Evolutionary conservation across 2,113 vertebrate genomes (phyloP), one percentile per base, ranked within the genome.

Genomic region (Hippolais icterina): DNA sequence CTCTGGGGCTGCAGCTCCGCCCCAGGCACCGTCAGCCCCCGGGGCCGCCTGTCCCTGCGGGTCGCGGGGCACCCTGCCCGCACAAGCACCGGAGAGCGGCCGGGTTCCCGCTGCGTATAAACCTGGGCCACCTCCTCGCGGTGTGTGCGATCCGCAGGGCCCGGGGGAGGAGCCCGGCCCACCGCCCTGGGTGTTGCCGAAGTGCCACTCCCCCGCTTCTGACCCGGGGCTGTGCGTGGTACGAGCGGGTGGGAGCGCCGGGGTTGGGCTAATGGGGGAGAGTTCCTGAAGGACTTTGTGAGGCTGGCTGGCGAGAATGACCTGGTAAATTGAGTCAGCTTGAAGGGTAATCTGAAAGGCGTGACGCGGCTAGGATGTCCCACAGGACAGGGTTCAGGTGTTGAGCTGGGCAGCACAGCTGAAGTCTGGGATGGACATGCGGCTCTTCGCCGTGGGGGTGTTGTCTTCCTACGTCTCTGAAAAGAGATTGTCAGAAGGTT

Each of bases 391-490:
- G n/a, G 72, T 22, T 31, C 64, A 66, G 42, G 25, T 35, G 49
- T 6, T 53, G 42, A 24, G 72, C n/a, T 52, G 44, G 19, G 33
- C 27, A 17, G 56, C 33, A 4, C 66, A 5, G 20, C 50, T 28
- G 46, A 15, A 24, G 46, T 2, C 25, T 7, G 13, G n/a, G 19
- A 9, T 11, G 7, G 25, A 12, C 5, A 0, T 2, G n/a, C 8
- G 8, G 16, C 5, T n/a, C n/a, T 54, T 28, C 20, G 22, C 33
- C 5, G 0, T 5, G n/a, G 11, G 8, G 13, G 6, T 1, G 3
- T 27, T 56, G 65, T 8, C 22, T 27, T 18, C 47, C 18, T 27
- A 3, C 20, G 4, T 6, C 2, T 31, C 27, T 12, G n/a, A 5
- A 14, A 35, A n/a, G 41, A 19, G 54, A 2, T 10, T 15, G 57